phyloP scores from a whole-genome alignment of 2,888 invertebrate species.

The Megastigmus dorsalis region DNA sequence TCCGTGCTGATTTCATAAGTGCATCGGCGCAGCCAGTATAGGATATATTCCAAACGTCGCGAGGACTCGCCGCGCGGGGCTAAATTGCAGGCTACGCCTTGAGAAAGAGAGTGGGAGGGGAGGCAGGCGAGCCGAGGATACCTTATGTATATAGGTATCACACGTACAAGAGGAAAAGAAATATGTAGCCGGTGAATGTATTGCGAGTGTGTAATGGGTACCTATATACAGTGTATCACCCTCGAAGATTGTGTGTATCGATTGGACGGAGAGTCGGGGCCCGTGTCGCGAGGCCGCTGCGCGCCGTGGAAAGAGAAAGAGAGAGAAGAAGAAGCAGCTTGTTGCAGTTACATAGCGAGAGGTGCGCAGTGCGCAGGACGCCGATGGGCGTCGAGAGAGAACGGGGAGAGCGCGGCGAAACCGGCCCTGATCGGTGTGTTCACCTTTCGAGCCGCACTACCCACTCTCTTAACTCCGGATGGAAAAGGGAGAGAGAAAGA shows the following conservation, averaged over 20 bases:
- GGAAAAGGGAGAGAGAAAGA: background rate
- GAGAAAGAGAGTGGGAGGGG: too few relatives aligned
- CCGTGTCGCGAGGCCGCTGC: background rate
- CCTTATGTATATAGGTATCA: background rate
- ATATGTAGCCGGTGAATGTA: background rate
- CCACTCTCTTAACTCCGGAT: background rate
- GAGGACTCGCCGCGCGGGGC: too few relatives aligned
- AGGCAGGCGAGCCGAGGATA: too few relatives aligned
- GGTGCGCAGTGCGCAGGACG: constrained; percentile 14
- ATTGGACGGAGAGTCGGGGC: background rate
- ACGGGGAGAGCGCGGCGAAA: too few relatives aligned
- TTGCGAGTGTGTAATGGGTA: background rate
- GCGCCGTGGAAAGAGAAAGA: background rate
- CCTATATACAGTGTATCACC: background rate
- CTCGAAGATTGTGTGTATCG: constrained; percentile 17
- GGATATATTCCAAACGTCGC: too few relatives aligned
- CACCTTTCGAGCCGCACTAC: background rate
- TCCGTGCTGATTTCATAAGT: too few relatives aligned
- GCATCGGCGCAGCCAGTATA: too few relatives aligned
- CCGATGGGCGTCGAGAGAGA: constrained; percentile 28
- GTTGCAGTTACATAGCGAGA: too few relatives aligned
- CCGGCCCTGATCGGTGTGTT: background rate
- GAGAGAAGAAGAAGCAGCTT: background rate
- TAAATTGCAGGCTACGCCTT: too few relatives aligned
- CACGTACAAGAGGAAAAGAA: background rate